Percentiles rank a stretch among this genome's conserved stretches.
Conservation (phyloP, 1,140 invertebrate species). For the Drosophila sechellia region DNA sequence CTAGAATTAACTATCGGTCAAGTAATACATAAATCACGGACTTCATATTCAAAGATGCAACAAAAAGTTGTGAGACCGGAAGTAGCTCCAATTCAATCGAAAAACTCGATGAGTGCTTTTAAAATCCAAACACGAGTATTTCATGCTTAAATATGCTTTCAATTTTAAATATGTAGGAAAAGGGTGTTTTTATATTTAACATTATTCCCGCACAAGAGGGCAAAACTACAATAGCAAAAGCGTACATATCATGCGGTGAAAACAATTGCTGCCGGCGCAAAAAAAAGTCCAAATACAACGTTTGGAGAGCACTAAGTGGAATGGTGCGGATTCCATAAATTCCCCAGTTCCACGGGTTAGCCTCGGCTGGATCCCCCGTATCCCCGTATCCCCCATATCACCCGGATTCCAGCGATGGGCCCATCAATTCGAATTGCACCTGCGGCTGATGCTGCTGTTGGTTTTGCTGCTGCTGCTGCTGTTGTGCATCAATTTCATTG, state of each 20-base stretch:
- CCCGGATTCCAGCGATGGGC: conserved; percentile 15
- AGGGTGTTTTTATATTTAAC: no score
- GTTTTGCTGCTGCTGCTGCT: conserved; percentile 11
- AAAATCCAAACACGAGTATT: no score
- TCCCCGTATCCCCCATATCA: no score
- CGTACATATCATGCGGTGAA: not conserved
- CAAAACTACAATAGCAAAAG: no score
- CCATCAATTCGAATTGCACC: conserved; percentile 59
- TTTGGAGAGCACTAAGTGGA: not conserved
- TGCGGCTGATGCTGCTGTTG: no score
- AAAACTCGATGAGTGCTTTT: no score
- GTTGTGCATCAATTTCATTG: conserved; percentile 55
- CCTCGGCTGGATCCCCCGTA: not conserved
- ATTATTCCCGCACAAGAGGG: no score
- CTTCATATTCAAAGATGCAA: not conserved
- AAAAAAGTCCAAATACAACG: not conserved
- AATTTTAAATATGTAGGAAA: no score
- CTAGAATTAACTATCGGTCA: not conserved
- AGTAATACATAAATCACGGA: not conserved
- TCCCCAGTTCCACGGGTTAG: conserved; percentile 7
- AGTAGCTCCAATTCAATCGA: no score
- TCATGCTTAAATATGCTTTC: no score
- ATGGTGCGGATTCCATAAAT: conserved; percentile 43
- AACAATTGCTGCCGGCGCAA: not conserved
- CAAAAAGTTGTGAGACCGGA: no score